Evolutionary conservation across 2,797 vertebrate genomes (phyloP).

Genomic region (Parotocinclus haroldoi): DNA sequence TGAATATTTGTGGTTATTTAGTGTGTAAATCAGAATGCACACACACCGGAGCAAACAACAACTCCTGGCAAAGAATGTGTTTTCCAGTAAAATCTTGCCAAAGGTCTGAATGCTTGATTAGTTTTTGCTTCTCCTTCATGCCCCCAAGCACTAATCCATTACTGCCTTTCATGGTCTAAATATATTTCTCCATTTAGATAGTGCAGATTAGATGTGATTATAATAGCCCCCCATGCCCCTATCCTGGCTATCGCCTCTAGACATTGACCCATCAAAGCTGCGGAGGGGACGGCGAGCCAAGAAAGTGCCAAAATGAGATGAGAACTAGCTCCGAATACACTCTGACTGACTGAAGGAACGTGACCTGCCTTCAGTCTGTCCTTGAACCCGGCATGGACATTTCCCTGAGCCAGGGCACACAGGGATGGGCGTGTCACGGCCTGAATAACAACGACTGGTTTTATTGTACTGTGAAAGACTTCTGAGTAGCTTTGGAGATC

Average conservation of each 20-base stretch:
- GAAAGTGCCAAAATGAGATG: slow-evolving; percentile 42
- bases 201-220: slow-evolving; percentile 43
- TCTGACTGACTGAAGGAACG: slow-evolving; percentile 27
- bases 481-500: slow-evolving; percentile 1
- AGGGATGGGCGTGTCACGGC: slow-evolving; percentile 9
- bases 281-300: slow-evolving; percentile 30
- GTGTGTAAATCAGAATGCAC: neutral
- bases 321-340: slow-evolving; percentile 21
- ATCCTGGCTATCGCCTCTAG: slow-evolving; percentile 27
- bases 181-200: slow-evolving; percentile 42
- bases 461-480: slow-evolving; percentile 11
- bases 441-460: slow-evolving; percentile 23
- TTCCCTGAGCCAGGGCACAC: slow-evolving; percentile 9
- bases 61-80: slow-evolving; percentile 22
- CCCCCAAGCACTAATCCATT: slow-evolving; percentile 38
- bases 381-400: slow-evolving; percentile 25
- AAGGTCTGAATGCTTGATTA: slow-evolving; percentile 40
- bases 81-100: slow-evolving; percentile 31
- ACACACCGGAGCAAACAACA: no score
- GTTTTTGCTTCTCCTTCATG: slow-evolving; percentile 22
- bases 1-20: neutral
- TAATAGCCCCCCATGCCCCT: slow-evolving; percentile 32
- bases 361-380: slow-evolving; percentile 32
- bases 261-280: slow-evolving; percentile 35
- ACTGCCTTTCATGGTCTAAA: slow-evolving; percentile 40